Percentiles rank a stretch among this genome's conserved stretches.
These are phyloP conservation scores for Calameuta idolon DNA, from an alignment of 2,888 invertebrate genomes.

Conservation along the genomic window DNA sequence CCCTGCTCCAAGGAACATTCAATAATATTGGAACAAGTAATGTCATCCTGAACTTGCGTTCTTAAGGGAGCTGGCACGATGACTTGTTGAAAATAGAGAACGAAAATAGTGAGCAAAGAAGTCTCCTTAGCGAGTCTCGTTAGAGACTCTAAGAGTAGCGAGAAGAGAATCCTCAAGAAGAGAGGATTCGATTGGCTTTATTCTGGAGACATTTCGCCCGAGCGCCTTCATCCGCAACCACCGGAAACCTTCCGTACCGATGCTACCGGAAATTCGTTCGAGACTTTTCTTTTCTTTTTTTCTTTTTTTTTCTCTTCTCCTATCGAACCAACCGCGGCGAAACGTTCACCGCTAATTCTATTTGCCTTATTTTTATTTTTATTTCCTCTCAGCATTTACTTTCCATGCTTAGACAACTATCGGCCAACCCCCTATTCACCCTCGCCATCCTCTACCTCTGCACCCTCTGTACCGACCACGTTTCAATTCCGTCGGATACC, in stretches of 20 bases:
- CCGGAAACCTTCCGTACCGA: neutral
- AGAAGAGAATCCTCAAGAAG: neutral
- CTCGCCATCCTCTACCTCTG: neutral
- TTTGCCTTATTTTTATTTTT: constrained; percentile 34
- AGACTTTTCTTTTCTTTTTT: neutral
- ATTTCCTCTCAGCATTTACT: constrained; percentile 16
- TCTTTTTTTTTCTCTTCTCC: no score
- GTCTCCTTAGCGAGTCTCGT: neutral
- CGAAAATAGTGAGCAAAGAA: neutral
- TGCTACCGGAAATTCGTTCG: neutral
- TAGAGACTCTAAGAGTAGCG: neutral
- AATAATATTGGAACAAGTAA: neutral
- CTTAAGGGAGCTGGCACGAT: neutral
- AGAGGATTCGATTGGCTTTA: neutral
- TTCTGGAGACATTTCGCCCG: neutral
- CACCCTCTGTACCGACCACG: neutral
- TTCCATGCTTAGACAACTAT: constrained; percentile 12
- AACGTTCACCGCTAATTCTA: constrained; percentile 38
- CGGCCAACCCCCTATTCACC: neutral
- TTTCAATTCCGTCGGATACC: constrained; percentile 1
- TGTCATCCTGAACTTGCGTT: neutral
- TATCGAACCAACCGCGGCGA: constrained; percentile 14
- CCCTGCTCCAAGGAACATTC: neutral
- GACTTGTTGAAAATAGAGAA: neutral
- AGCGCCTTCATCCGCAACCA: neutral